These are phyloP conservation scores for Uropsilus gracilis DNA, from an alignment of 2,113 vertebrate species.

Conservation along the genomic window DNA sequence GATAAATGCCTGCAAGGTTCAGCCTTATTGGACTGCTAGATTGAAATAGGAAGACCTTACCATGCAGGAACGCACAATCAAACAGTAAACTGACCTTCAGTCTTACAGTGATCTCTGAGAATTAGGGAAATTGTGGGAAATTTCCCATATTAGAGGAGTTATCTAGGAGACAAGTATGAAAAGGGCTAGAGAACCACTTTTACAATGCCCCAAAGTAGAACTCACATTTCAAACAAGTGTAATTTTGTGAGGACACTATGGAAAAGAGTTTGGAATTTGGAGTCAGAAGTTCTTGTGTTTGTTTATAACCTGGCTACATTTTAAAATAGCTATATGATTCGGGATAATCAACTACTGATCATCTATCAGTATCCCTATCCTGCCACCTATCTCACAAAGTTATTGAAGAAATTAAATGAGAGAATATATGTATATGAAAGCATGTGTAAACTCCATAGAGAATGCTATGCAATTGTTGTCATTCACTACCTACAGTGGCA, in stretches of 20 bases:
- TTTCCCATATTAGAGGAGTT: neutral
- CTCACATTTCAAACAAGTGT: neutral
- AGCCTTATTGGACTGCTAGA: slow-evolving; percentile 6
- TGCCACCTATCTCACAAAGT: slow-evolving; percentile 13
- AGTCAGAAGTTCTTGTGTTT: slow-evolving; percentile 19
- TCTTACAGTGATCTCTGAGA: neutral
- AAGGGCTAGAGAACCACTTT: neutral
- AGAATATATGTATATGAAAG: neutral
- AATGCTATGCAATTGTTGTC: slow-evolving; percentile 2
- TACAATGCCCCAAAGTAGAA: neutral
- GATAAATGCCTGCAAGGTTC: neutral
- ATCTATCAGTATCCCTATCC: neutral
- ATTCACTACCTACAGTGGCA: slow-evolving; percentile 6
- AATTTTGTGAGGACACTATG: neutral
- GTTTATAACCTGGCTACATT: slow-evolving; percentile 6
- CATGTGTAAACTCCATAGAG: slow-evolving; percentile 7
- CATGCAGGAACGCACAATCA: neutral
- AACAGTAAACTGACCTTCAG: slow-evolving; percentile 33
- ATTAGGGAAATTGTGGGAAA: no score
- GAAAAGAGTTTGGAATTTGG: slow-evolving; percentile 7
- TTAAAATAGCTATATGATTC: neutral
- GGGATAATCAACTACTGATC: neutral
- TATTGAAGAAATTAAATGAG: slow-evolving; percentile 40
- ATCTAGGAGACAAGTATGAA: neutral
- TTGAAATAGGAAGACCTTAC: slow-evolving; percentile 1